phyloP scores from a whole-genome alignment of 2,888 invertebrate genomes.

The Ichneumon xanthorius region DNA sequence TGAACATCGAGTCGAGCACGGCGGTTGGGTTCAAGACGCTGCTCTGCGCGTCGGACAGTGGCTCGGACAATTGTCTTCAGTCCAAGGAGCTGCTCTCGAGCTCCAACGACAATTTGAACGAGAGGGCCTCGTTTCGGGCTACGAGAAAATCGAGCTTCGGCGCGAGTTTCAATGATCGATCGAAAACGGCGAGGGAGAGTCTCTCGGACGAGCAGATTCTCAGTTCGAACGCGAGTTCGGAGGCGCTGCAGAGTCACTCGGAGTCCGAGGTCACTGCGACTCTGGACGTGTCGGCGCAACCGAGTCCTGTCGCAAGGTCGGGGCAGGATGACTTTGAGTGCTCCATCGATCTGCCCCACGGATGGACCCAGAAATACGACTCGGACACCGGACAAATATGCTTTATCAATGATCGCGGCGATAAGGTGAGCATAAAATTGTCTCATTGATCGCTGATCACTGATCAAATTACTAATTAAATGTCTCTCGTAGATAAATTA shows the following conservation, averaged over 20 bases:
- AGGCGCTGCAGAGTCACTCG: constrained; percentile 71
- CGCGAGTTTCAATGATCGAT: constrained; percentile 53
- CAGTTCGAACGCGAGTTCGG: constrained; percentile 75
- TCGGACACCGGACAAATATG: constrained; percentile 83
- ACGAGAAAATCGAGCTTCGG: constrained; percentile 56
- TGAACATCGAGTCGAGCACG: constrained; percentile 77
- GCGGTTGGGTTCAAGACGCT: constrained; percentile 78
- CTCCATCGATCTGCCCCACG: constrained; percentile 82
- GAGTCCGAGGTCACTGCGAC: constrained; percentile 72
- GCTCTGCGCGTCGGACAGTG: constrained; percentile 78
- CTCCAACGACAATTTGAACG: constrained; percentile 68
- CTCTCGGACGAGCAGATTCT: constrained; percentile 76
- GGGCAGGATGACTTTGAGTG: constrained; percentile 72
- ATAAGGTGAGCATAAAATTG: constrained; percentile 83
- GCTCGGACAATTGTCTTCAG: constrained; percentile 79
- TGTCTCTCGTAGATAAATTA: no score
- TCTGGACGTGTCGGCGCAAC: constrained; percentile 73
- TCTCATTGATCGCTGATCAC: not conserved
- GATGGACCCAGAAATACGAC: constrained; percentile 85
- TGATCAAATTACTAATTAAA: not conserved
- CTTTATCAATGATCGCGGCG: constrained; percentile 85
- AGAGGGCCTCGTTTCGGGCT: constrained; percentile 32
- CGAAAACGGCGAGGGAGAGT: constrained; percentile 67
- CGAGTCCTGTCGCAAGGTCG: constrained; percentile 70
- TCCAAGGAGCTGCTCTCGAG: constrained; percentile 68